Base-by-base conservation (phyloP, 2,888 invertebrate genomes). In the Drosophila tanythrix region DNA sequence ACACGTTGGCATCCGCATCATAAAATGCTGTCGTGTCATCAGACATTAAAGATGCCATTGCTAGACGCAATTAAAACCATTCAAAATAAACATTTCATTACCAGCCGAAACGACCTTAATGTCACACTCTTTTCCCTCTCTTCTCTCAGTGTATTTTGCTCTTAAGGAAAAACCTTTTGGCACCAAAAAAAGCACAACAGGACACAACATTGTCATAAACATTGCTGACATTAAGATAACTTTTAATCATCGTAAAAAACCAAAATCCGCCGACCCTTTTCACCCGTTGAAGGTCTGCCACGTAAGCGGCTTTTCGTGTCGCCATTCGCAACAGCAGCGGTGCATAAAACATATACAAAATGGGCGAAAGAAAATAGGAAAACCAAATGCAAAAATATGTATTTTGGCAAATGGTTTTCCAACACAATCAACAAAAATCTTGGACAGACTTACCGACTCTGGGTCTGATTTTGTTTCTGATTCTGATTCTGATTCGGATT, bases 201-300 rank as follows among this genome's bases (percentile, higher is more conserved):
- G 48, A 75, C 72, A 72, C 70, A 79, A 87, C 85, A 81, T 84
- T 83, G 81, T 83, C 88, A 79, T 84, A 86, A 88, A 86, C 74
- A 77, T 83, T 60, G 71, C 81, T 74, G 82, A 74, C 89, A 88
- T 88, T 87, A 87, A 87, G 87, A 87, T 88, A 87, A 86, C 87
- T 86, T 87, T 88, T 88, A 87, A 88, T 86, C 87, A 84, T 86
- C 87, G 81, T 83, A 84, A 87, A 87, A 82, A 81, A 78, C 71
- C 60, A 65, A 70, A 82, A 75, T 68, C 61, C 68, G 62, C 63
- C 62, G 50, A 56, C 65, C 10, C 43, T 46, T n/a, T 55, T 58
- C 31, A 40, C 53, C 66, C 66, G 40, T 38, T 56, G 4, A 43
- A 57, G 68, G 67, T 74, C 62, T 87, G 84, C 82, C 61, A 68